Conservation (phyloP, 2,888 invertebrate species). For the Lasioglossum marginatum region DNA sequence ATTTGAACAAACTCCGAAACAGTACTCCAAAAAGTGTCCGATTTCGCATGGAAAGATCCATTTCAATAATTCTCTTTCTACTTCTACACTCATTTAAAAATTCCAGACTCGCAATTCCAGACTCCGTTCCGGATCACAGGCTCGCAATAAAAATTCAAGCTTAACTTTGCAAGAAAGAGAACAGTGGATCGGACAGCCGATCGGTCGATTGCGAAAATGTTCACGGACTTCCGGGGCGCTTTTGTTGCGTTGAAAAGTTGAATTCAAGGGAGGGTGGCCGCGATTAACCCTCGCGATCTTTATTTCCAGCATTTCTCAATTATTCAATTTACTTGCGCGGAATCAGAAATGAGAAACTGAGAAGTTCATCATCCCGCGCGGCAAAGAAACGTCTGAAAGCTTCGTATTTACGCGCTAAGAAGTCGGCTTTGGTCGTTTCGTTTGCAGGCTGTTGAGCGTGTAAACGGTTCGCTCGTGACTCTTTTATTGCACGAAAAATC, state of each 20-base stretch:
- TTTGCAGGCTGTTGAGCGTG: constrained; percentile 10
- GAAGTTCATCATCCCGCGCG: not conserved
- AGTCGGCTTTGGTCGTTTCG: constrained; percentile 18
- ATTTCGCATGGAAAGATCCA: too few species aligned
- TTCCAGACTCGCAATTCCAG: too few species aligned
- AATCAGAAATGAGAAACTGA: constrained; percentile 9
- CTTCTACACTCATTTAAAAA: too few species aligned
- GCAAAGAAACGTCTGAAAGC: not conserved
- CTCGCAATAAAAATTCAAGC: too few species aligned
- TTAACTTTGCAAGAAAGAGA: too few species aligned
- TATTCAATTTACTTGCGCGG: constrained; percentile 7
- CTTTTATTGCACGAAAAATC: constrained; percentile 33
- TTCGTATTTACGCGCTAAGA: not conserved
- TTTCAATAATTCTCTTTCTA: too few species aligned
- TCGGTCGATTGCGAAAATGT: not conserved
- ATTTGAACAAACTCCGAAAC: too few species aligned
- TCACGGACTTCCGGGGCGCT: not conserved
- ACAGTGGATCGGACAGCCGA: not conserved
- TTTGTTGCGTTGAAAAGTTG: not conserved
- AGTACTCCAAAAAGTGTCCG: too few species aligned
- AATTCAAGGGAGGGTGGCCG: not conserved
- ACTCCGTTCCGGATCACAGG: not conserved
- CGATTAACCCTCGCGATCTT: not conserved
- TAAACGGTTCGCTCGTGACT: constrained; percentile 15
- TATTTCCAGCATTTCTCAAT: not conserved